Evolutionary conservation across 2,113 vertebrate species (phyloP), one percentile per base, ranked within the genome.

Genomic region (Brevimyrus niger): DNA sequence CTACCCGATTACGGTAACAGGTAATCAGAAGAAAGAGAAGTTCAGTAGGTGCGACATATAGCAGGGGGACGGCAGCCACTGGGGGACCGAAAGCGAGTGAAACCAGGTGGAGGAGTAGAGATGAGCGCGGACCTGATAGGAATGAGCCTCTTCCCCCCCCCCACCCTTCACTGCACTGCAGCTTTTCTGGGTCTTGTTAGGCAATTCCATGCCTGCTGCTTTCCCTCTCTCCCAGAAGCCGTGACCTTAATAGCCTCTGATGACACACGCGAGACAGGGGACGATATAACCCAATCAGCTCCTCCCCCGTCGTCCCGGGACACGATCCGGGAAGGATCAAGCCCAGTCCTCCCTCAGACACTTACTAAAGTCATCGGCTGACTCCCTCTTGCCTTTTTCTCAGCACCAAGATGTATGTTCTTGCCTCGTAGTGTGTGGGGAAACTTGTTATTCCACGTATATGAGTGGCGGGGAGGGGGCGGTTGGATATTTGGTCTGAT

Each of bases 201-300:
- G 65, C 44, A 48, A 7, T 47, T 48, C 46, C 44, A 50, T 13
- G 47, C 44, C 44, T 27, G 19, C 42, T 48, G 82, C 46, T 8
- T 19, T 38, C 46, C 47, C 61, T 44, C 73, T 10, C 21, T 61
- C 88, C 80, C 80, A 61, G 53, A 50, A 76, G 76, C 13, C 17
- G 11, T 89, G 76, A 85, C 88, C 76, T 89, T 85, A 83, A 84
- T 89, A 85, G 80, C 51, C 35, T 85, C 46, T 19, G 51, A 51
- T 58, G 80, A 86, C 23, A 86, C 83, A 86, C 11, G 23, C 2
- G 13, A 50, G 47, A 2, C 83, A 86, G 9, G 19, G 19, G 4
- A 35, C 6, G 35, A 80, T 19, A 8, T 38, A 42, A 80, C 11
- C 73, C 73, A 80, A 80, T 80, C 73, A 42, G 73, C 5, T 80